phyloP scores from a whole-genome alignment of 2,797 vertebrate species.

The Channa striata region DNA sequence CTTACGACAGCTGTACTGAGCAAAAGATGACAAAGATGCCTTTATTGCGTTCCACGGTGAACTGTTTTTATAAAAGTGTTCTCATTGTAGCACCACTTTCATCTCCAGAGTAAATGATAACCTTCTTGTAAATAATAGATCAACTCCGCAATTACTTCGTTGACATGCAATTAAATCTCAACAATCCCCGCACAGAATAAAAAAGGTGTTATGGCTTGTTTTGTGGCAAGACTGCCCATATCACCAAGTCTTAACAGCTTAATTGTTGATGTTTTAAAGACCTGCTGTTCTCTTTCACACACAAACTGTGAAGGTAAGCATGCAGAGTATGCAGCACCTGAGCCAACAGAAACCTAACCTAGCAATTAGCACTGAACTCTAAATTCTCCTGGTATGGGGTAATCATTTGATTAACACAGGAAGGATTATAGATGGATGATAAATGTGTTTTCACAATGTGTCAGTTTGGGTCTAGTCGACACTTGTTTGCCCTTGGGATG shows the following conservation, averaged over 20 bases:
- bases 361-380: conserved; percentile 78
- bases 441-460: conserved; percentile 75
- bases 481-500: conserved; percentile 71
- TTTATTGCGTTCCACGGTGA: conserved; percentile 17
- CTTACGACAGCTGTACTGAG: conserved; percentile 14
- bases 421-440: conserved; percentile 80
- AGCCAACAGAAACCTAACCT: conserved; percentile 83
- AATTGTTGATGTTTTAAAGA: conserved; percentile 78
- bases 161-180: conserved; percentile 68
- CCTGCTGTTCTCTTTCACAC: conserved; percentile 56
- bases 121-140: conserved; percentile 62
- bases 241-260: conserved; percentile 62
- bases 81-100: conserved; percentile 30
- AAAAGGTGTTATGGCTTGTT: conserved; percentile 72
- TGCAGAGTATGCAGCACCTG: conserved; percentile 74
- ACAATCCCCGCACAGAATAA: conserved; percentile 30
- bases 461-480: conserved; percentile 68
- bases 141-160: conserved; percentile 56
- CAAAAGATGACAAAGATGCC: conserved; percentile 5
- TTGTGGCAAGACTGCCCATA: conserved; percentile 61
- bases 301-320: conserved; percentile 72
- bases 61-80: conserved; percentile 42
- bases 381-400: conserved; percentile 78
- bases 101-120: conserved; percentile 53
- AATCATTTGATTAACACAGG: conserved; percentile 82